Evolutionary conservation across 2,113 vertebrate genomes (phyloP).

Genomic region (Girardinichthys multiradiatus): DNA sequence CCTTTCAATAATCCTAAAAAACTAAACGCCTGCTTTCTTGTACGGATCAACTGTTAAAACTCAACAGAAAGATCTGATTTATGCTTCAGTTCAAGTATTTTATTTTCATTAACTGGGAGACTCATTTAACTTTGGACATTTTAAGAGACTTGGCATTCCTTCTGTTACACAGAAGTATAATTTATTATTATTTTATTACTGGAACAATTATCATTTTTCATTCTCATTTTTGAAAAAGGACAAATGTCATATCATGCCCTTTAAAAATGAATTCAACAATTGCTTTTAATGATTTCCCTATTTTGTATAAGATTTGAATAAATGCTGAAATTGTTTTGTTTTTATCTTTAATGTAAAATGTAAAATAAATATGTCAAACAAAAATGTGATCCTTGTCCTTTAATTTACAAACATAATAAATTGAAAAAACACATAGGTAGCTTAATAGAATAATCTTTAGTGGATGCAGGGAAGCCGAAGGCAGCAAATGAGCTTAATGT

Average conservation of each 20-base stretch:
- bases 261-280: background rate
- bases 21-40: too few species aligned
- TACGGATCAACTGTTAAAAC: too few species aligned
- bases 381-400: background rate
- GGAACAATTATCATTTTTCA: conserved; percentile 8
- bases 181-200: conserved; percentile 42
- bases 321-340: background rate
- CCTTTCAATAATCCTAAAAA: too few species aligned
- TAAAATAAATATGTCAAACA: background rate
- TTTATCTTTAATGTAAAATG: background rate
- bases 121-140: conserved; percentile 8
- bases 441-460: conserved; percentile 49
- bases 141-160: too few species aligned
- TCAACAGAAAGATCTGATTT: too few species aligned
- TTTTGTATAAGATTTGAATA: background rate
- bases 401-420: conserved; percentile 19
- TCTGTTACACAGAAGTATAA: too few species aligned
- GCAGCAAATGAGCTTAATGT: conserved; percentile 64
- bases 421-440: conserved; percentile 5
- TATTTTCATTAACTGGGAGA: too few species aligned
- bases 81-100: too few species aligned
- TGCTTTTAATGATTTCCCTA: background rate
- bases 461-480: conserved; percentile 35
- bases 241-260: background rate
- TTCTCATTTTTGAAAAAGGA: conserved; percentile 16